Evolutionary conservation across 1,140 invertebrate species (phyloP).

Genomic region (Ylistrum balloti): DNA sequence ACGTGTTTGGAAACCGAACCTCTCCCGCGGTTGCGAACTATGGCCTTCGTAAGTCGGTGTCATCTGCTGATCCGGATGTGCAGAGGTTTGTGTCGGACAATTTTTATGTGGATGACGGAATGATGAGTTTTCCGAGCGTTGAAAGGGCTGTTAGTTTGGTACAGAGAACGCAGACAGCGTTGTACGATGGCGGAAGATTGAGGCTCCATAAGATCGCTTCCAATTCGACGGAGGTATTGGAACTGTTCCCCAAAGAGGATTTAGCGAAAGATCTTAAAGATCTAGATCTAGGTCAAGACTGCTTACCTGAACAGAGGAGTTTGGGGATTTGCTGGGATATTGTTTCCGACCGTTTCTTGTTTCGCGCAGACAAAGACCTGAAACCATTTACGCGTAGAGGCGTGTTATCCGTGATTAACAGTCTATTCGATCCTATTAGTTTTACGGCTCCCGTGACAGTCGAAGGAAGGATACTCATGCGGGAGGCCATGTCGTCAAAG

Average conservation of each 20-base stretch:
- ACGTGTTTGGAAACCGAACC: background rate
- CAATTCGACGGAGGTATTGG: background rate
- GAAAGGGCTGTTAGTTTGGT: background rate
- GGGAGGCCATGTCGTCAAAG: constrained; percentile 54
- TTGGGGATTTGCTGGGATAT: constrained; percentile 47
- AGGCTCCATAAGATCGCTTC: constrained; percentile 48
- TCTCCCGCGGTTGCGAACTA: constrained; percentile 50
- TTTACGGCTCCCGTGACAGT: constrained; percentile 59
- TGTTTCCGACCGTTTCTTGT: background rate
- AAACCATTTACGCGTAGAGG: constrained; percentile 60
- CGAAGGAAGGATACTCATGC: constrained; percentile 62
- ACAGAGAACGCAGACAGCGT: background rate
- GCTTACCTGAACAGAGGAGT: constrained; percentile 48
- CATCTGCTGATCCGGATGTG: background rate
- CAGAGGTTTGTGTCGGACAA: constrained; percentile 52
- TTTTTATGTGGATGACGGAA: constrained; percentile 57
- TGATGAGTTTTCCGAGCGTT: background rate
- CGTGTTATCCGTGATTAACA: constrained; percentile 59
- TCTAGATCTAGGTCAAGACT: constrained; percentile 18
- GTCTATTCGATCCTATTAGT: constrained; percentile 64
- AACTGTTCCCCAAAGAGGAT: constrained; percentile 4
- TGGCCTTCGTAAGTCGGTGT: constrained; percentile 14
- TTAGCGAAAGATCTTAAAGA: constrained; percentile 43
- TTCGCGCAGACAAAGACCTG: constrained; percentile 4
- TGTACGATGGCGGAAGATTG: background rate